Evolutionary conservation across 1,140 invertebrate species (phyloP).

Genomic region (Cyclargus thomasi): DNA sequence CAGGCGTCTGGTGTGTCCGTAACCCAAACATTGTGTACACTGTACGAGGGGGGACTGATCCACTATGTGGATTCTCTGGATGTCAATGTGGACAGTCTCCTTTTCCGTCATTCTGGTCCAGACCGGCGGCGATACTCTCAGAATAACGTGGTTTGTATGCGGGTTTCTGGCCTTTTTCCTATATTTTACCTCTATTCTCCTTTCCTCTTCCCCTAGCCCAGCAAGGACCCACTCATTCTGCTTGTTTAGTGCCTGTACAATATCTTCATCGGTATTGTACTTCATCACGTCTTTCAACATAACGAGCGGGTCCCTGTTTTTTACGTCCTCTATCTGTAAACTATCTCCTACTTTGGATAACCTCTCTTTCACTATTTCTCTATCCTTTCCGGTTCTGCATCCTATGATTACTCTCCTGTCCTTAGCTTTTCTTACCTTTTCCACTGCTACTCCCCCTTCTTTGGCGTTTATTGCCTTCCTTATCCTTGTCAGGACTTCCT

Average conservation of each 20-base stretch:
- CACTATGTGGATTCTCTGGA: conserved; percentile 18
- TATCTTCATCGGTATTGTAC: conserved; percentile 24
- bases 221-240: conserved; percentile 25
- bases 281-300: conserved; percentile 21
- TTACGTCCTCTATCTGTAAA: conserved; percentile 24
- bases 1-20: neutral
- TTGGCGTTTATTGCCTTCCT: conserved; percentile 23
- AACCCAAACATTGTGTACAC: conserved; percentile 12
- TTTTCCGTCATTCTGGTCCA: conserved; percentile 17
- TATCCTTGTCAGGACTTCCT: conserved; percentile 21
- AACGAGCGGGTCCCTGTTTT: conserved; percentile 29
- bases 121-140: conserved; percentile 18
- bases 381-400: conserved; percentile 20
- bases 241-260: conserved; percentile 20
- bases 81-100: conserved; percentile 19
- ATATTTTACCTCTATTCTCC: conserved; percentile 20
- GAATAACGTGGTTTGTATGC: conserved; percentile 18
- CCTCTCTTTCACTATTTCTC: conserved; percentile 20
- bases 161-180: conserved; percentile 24
- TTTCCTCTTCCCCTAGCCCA: conserved; percentile 10
- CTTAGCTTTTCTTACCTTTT: conserved; percentile 25
- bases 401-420: conserved; percentile 30
- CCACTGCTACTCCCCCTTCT: conserved; percentile 22
- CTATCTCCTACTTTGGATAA: conserved; percentile 11
- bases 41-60: conserved; percentile 16